Evolutionary conservation across 2,113 vertebrate species (phyloP).

Genomic region (Pavo muticus): DNA sequence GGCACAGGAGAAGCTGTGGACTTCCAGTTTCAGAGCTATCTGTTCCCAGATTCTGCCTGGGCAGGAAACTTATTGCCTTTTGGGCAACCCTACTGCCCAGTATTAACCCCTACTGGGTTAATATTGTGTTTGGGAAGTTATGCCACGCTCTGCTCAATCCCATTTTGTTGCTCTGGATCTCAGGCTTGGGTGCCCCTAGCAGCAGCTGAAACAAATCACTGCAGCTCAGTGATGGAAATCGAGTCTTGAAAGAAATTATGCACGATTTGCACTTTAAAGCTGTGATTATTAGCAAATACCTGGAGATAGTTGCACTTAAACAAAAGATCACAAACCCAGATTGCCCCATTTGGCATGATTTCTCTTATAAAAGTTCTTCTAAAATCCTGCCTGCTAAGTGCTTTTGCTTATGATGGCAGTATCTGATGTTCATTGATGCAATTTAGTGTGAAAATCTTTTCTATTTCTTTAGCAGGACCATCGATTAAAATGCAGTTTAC

Average conservation of each 20-base stretch:
- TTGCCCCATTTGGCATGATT: not conserved
- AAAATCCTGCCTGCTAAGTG: not conserved
- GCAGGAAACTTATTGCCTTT: not conserved
- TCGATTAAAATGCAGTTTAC: constrained; percentile 56
- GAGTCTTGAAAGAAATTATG: not conserved
- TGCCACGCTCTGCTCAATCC: not conserved
- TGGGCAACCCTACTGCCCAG: too few relatives aligned
- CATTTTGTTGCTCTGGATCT: not conserved
- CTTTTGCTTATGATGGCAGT: constrained; percentile 1
- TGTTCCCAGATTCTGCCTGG: not conserved
- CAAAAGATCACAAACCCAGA: not conserved
- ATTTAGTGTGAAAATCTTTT: not conserved
- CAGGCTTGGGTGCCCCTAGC: not conserved
- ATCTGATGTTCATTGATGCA: not conserved
- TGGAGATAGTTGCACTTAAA: not conserved
- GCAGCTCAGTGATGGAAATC: not conserved
- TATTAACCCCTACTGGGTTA: not conserved
- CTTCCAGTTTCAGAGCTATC: not conserved
- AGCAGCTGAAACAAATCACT: constrained; percentile 3
- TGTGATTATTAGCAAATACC: not conserved
- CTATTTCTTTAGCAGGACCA: constrained; percentile 27
- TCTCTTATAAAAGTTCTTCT: not conserved
- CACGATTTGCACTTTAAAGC: not conserved
- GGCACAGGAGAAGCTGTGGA: not conserved
- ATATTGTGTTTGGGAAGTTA: not conserved